Evolutionary conservation across 2,113 vertebrate species (phyloP), one percentile per base, ranked within the genome.

Genomic region (Chloropsis hardwickii): DNA sequence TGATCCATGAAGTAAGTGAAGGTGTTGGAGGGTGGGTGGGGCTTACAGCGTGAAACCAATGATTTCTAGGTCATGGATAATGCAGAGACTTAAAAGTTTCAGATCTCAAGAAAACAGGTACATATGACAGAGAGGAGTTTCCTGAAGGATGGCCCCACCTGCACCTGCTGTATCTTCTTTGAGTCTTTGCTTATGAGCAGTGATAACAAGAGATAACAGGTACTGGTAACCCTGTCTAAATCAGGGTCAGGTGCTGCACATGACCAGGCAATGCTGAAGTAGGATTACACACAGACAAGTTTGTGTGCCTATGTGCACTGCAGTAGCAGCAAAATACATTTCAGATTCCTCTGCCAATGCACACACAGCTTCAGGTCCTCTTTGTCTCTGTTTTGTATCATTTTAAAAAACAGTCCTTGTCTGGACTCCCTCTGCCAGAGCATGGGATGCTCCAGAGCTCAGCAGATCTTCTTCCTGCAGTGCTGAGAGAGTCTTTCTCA

Each of bases 31-130:
- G 9, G 23, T 80, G n/a, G 18, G 67, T 16, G 20, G 48, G 23
- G 23, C 27, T 35, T 35, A 31, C 20, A 58, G 25, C 67, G 61
- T 72, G 62, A 92, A 92, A 61, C 33, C 53, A 65, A 39, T 53
- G 4, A 54, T 88, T 94, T 89, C 62, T 91, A 65, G 84, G 78
- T 89, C 70, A 35, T 56, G 54, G 51, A 13, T 87, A 88, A 84
- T 37, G 57, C 37, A 45, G 69, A 70, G 22, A 37, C 37, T 61
- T 53, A 9, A 50, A 24, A 66, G 45, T 79, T 91, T 89, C 50
- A 47, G 50, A 25, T 79, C 61, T 58, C 3, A 6, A 62, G 80
- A 35, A 72, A 72, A 76, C 37, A 81, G 73, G 29, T 31, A 42
- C 4, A 4, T 45, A 35, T 79, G 42, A 64, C 40, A 29, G 40